phyloP scores from a whole-genome alignment of 2,888 invertebrate genomes.

The Megaustenia siamemsis region DNA sequence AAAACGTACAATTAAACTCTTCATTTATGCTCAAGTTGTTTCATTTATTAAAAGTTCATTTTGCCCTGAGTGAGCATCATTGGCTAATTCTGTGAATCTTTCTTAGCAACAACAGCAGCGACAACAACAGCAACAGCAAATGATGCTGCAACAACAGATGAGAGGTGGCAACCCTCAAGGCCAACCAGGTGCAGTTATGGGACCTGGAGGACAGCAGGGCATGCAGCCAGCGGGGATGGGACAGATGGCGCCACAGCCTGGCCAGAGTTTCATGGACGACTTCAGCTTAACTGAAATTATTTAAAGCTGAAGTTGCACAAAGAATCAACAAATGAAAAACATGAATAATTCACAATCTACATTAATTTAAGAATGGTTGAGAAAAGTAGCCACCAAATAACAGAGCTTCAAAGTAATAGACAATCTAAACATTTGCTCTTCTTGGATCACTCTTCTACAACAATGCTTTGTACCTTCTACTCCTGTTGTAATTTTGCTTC shows the following conservation, averaged over 20 bases:
- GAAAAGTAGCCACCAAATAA: too few relatives aligned
- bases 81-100: not conserved
- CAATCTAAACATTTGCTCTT: too few relatives aligned
- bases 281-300: constrained; percentile 56
- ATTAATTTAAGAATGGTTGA: too few relatives aligned
- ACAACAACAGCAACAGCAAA: constrained; percentile 47
- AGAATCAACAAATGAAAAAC: too few relatives aligned
- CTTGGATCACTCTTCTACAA: too few relatives aligned
- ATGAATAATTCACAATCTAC: too few relatives aligned
- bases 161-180: constrained; percentile 56
- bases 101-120: constrained; percentile 48
- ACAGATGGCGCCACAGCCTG: constrained; percentile 57
- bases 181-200: constrained; percentile 56
- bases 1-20: too few relatives aligned
- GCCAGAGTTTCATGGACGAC: constrained; percentile 59
- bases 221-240: constrained; percentile 57
- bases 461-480: too few relatives aligned
- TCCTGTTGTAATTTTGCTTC: too few relatives aligned
- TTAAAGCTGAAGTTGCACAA: not conserved
- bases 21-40: too few relatives aligned
- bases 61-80: not conserved
- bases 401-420: too few relatives aligned
- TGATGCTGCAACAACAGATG: constrained; percentile 57
- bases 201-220: constrained; percentile 50
- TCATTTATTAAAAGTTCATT: too few relatives aligned